Base-by-base conservation (phyloP, 2,797 vertebrate species). In the Adrianichthys oophorus region DNA sequence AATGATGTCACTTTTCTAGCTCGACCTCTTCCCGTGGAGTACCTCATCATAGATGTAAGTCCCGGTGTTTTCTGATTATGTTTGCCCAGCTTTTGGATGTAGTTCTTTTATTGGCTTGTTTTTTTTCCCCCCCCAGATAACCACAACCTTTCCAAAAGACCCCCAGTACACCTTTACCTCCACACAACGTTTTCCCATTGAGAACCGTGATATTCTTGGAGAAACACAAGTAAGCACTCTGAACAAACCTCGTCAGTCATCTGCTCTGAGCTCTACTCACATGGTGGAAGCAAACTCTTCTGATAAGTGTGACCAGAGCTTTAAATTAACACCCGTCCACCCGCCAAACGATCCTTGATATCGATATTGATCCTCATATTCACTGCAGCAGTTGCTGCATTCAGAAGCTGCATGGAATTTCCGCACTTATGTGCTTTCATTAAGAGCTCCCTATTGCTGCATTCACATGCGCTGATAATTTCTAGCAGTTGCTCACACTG, bases 81-180 rank as follows among this genome's bases (percentile, higher is more conserved):
- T 26, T 0, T 16, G 45, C 6, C n/a, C 4, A 13, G 52, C 1
- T 15, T 40, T 1, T 46, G 5, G n/a, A 18, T 14, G 5, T 12
- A 13, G 8, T n/a, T 21, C 6, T 14, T 26, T 26, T 26, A 26
- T 26, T 26, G 6, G 4, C 5, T 26, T 26, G 5, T 41, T 12
- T 42, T 10, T 2, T 15, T 53, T 15, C 32, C 2, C 41, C 3
- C 7, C 8, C 3, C 52, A 99, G 97, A 98, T 99, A 59, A 96
- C 98, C 17, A 98, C 96, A 4, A 98, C 97, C n/a, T 99, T 98
- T 78, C 97, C 98, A 65, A 98, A 98, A 87, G 98, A 99, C 87
- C 98, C 98, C 4, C 95, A 96, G 80, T 96, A 94, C 87, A 99
- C 97, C 48, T 99, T 99, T 89, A 93, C 91, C 80, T 96, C 97